phyloP scores from a whole-genome alignment of 2,888 invertebrate species.

The Strigamia transsilvanica region DNA sequence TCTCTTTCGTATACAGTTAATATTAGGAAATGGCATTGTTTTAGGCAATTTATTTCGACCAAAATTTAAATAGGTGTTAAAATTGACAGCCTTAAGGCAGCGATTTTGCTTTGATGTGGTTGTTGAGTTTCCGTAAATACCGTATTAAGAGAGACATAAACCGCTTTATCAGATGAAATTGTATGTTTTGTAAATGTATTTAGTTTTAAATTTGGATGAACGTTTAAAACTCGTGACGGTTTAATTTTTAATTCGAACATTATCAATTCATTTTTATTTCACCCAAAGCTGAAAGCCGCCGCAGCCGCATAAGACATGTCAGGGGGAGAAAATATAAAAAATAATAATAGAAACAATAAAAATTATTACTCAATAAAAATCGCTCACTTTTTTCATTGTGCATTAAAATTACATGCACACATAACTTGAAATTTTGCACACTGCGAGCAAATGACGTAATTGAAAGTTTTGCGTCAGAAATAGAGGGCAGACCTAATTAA shows the following conservation, averaged over 20 bases:
- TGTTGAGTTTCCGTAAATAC: background rate
- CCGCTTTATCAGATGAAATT: background rate
- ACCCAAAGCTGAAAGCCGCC: background rate
- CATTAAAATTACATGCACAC: background rate
- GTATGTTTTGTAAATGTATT: background rate
- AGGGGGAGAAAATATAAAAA: background rate
- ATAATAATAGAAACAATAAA: background rate
- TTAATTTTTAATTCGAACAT: slow-evolving; percentile 8
- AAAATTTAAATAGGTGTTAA: background rate
- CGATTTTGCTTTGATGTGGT: background rate
- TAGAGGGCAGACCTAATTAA: slow-evolving; percentile 3
- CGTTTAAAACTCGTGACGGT: slow-evolving; percentile 2
- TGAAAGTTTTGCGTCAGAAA: background rate
- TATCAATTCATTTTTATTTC: slow-evolving; percentile 8
- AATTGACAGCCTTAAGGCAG: background rate
- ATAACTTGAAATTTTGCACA: background rate
- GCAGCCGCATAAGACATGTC: background rate
- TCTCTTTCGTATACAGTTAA: too few relatives aligned
- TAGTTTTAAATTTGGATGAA: slow-evolving; percentile 8
- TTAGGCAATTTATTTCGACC: too few relatives aligned
- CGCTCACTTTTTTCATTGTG: background rate
- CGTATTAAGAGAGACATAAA: slow-evolving; percentile 8
- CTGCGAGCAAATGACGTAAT: background rate
- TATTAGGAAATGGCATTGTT: too few relatives aligned
- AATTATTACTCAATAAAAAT: background rate